Conservation (phyloP, 2,797 vertebrate species). For the Antennarius maculatus region DNA sequence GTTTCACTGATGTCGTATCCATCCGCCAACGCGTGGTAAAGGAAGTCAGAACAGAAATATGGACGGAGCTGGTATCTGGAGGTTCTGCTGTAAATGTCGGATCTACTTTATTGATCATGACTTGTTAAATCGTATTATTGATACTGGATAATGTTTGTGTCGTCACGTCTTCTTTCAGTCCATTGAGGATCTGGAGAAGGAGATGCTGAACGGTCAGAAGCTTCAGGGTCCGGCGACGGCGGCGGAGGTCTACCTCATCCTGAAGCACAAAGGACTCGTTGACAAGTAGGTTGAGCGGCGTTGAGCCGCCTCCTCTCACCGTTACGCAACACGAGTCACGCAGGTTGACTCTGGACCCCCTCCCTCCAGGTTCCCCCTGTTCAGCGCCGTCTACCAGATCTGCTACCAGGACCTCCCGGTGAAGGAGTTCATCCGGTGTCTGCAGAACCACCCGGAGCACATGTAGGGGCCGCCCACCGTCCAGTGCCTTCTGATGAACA, state of each 20-base stretch:
- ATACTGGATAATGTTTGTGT: no score
- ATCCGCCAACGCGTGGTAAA: no score
- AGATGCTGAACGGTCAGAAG: conserved; percentile 98
- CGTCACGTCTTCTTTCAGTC: conserved; percentile 75
- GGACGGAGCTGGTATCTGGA: no score
- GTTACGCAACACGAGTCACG: neutral
- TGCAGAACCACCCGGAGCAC: conserved; percentile 97
- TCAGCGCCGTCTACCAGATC: conserved; percentile 91
- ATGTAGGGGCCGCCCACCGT: conserved; percentile 74
- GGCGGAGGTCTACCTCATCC: conserved; percentile 89
- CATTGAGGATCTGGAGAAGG: conserved; percentile 93
- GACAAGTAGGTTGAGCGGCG: conserved; percentile 85
- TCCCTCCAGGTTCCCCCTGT: conserved; percentile 90
- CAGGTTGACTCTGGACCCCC: conserved; percentile 18
- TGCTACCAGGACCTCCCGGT: conserved; percentile 90
- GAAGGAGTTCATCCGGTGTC: conserved; percentile 88
- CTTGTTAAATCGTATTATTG: no score
- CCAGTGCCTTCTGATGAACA: conserved; percentile 65
- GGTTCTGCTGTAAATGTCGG: no score
- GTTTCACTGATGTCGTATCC: no score
- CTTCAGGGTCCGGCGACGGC: conserved; percentile 95
- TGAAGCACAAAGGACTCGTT: conserved; percentile 86
- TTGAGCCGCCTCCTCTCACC: neutral
- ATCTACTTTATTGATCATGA: no score
- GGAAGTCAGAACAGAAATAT: no score